A percentile compares a stretch with the other conserved stretches of the same genome.
Evolutionary conservation across 2,113 vertebrate species (phyloP).

Genomic region (Salvelinus namaycush): DNA sequence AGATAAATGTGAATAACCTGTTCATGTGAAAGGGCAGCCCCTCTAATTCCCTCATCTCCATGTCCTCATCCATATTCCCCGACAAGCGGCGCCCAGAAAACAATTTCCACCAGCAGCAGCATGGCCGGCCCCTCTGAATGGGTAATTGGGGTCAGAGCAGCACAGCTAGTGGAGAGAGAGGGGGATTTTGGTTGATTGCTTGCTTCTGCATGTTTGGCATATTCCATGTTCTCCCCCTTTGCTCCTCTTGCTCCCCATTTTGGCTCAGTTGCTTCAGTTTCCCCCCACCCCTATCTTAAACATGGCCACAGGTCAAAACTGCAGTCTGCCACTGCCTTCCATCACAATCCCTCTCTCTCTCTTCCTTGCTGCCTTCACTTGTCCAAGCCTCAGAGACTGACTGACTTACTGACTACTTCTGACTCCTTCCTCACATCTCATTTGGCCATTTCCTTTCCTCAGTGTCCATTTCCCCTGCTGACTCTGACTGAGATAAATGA

Average conservation of each 20-base stretch:
- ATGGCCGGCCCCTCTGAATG: conserved; percentile 74
- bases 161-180: conserved; percentile 64
- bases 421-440: background rate
- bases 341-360: background rate
- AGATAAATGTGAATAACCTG: no score
- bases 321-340: conserved; percentile 9
- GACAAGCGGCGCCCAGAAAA: conserved; percentile 44
- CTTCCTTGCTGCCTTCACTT: background rate
- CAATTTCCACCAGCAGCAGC: conserved; percentile 25
- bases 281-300: conserved; percentile 6
- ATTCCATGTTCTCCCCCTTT: conserved; percentile 34
- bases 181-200: conserved; percentile 52
- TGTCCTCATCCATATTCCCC: conserved; percentile 71
- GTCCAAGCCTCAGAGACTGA: background rate
- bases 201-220: conserved; percentile 54
- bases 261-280: conserved; percentile 7
- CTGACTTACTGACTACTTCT: background rate
- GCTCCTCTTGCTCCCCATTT: conserved; percentile 39
- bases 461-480: no score
- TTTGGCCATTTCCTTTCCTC: background rate
- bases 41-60: conserved; percentile 66
- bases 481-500: no score
- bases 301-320: background rate
- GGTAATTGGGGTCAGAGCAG: conserved; percentile 79
- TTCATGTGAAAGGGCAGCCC: conserved; percentile 52